These are phyloP conservation scores for Melanotaenia parkinsoni DNA, from an alignment of 2,797 vertebrate species.

Conservation along the genomic window DNA sequence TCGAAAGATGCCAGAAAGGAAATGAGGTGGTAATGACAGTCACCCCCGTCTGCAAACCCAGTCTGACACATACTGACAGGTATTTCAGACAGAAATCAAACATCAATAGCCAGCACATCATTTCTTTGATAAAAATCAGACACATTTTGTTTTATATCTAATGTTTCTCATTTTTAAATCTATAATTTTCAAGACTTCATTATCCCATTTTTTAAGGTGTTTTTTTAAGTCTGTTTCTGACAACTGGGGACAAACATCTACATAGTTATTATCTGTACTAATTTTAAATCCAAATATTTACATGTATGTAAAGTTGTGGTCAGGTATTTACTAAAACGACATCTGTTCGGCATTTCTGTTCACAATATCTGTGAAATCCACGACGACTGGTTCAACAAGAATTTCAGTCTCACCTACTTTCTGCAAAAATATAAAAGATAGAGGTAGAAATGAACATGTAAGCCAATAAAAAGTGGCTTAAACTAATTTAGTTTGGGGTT, in stretches of 20 bases:
- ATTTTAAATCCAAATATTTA: neutral
- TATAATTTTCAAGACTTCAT: neutral
- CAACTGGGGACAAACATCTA: neutral
- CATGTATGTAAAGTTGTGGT: neutral
- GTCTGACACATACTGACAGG: slow-evolving; percentile 3
- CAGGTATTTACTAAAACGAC: neutral
- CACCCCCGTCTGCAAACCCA: slow-evolving; percentile 4
- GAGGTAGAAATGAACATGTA: no score
- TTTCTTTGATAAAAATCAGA: slow-evolving; percentile 1
- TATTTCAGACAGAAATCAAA: slow-evolving; percentile 35
- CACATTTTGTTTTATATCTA: neutral
- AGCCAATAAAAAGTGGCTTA: no score
- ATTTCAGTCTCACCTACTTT: no score
- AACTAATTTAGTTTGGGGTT: no score
- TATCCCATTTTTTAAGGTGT: neutral
- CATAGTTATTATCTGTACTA: neutral
- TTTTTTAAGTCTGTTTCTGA: neutral
- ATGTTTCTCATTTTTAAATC: neutral
- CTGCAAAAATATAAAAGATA: no score
- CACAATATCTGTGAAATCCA: no score
- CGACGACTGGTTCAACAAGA: no score
- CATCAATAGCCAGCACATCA: neutral
- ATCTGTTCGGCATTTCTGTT: no score
- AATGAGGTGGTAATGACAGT: slow-evolving; percentile 35
- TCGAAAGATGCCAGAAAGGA: slow-evolving; percentile 26